Base-by-base conservation (phyloP, 2,888 invertebrate species). In the Tetranychus truncatus region DNA sequence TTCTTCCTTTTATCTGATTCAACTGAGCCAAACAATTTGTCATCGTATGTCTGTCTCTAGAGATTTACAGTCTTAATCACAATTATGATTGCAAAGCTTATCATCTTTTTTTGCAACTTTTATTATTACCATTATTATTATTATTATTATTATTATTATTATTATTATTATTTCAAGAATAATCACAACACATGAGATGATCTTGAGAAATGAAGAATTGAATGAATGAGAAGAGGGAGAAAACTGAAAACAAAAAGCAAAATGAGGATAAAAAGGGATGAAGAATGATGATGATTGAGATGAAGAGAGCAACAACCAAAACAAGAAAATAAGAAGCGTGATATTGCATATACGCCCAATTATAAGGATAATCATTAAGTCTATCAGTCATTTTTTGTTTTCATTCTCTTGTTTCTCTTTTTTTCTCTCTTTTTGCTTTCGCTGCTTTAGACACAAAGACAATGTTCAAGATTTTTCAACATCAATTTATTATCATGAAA, bases 281-380 rank as follows among this genome's bases (percentile, higher is more conserved):
- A 34, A 34, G 34, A 34, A 34, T 34, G 34, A 34, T 34, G 34
- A 34, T 34, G 34, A 34, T 34, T 24, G 24, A 24, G 55, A 55
- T 55, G 55, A 55, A 15, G 15, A 55, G 55, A 15, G 15, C 9
- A 55, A 55, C 55, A 55, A 55, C 9, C 5, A 15, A 55, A 55
- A 15, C 9, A 55, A 55, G 15, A 55, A 55, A 55, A 15, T 9
- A 55, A 15, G 55, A 55, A 55, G 55, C 55, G 55, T 55, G 55
- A 55, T 55, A 55, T 55, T 55, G 55, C 55, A 55, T 55, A 55
- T 55, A 55, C 55, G 55, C 55, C 55, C 55, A 55, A 55, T 55
- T 55, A 55, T 55, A 55, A 55, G 55, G 55, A 55, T 55, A 55
- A 55, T 55, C 55, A 55, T 55, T 55, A 55, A 55, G 55, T 55